Evolutionary conservation across 2,888 invertebrate species (phyloP), one percentile per base, ranked within the genome.

Genomic region (Mantis religiosa): DNA sequence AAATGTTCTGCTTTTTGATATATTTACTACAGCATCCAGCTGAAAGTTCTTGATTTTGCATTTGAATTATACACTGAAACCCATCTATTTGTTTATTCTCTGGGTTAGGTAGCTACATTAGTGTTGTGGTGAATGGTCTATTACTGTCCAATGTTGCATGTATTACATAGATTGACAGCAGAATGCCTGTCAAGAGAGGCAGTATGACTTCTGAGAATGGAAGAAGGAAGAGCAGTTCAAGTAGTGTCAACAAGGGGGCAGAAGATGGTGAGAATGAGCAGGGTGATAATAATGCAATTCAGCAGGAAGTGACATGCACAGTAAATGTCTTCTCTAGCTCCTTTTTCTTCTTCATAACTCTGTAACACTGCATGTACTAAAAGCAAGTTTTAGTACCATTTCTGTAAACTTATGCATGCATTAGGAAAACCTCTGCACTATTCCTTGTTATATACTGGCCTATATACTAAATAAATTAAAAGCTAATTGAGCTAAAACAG

Each of bases 81-180:
- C 3, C 54, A 71, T 71, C 20, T n/a, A n/a, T n/a, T 71, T 71
- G 20, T 25, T 20, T 71, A 25, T 71, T 1, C 54, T 20, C 54
- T 71, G 20, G 25, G 54, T 71, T 25, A 20, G 3, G 54, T 71
- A 71, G 2, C 20, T 71, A 25, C n/a, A 27, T 28, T 27, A 83
- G 28, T 28, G 34, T 34, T 87, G 28, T 87, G 87, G 28, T 34
- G 82, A 30, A 82, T 87, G 87, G 81, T n/a, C 30, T 87, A 2
- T 87, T 87, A 82, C 30, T 87, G 87, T 87, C 81, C 81, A 28
- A 85, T 85, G 86, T 86, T 87, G 86, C 86, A 85, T 89, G 86
- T 89, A 82, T 85, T 81, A 82, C 28, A 82, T 87, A 89, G 89
- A 89, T 87, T 87, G 85, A 28, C 27, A 89, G 89, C 89, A 87